Evolutionary conservation across 2,797 vertebrate species (phyloP).

Genomic region (Loris lydekkerianus): DNA sequence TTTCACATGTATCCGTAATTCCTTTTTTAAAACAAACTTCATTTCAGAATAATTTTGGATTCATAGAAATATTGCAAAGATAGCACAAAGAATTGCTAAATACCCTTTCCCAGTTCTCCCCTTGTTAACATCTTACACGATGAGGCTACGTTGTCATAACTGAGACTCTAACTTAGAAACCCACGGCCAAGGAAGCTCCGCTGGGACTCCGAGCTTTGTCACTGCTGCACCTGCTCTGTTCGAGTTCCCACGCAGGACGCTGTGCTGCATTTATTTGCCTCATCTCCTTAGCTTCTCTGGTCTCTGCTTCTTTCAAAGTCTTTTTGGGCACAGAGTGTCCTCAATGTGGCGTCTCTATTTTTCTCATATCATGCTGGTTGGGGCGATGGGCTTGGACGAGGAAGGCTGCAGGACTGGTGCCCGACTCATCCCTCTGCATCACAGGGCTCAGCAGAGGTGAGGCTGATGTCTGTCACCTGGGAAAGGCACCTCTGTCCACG

Average conservation of each 20-base stretch:
- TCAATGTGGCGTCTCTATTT: not conserved
- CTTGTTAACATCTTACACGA: too few species aligned
- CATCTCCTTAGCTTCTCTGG: not conserved
- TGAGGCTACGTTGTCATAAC: accelerated
- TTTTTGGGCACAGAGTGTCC: not conserved
- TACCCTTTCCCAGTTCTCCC: too few species aligned
- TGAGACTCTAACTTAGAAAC: not conserved
- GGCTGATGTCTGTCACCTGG: not conserved
- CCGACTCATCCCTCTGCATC: not conserved
- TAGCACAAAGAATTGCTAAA: not conserved
- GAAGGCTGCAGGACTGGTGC: not conserved
- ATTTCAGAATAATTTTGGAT: not conserved
- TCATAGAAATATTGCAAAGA: not conserved
- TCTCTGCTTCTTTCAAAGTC: not conserved
- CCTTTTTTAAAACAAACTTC: not conserved
- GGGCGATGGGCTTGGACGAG: too few species aligned
- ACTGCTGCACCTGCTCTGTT: accelerated
- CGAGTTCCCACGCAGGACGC: not conserved
- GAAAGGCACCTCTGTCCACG: not conserved
- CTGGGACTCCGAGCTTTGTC: not conserved
- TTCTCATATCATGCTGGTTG: not conserved
- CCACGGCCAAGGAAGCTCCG: not conserved
- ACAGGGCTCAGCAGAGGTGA: not conserved
- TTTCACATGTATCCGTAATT: not conserved
- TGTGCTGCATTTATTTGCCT: not conserved